A percentile compares a stretch with the other conserved stretches of the same genome.
Conservation (phyloP, 2,888 invertebrate genomes). For the Siphonodentalium dalli region DNA sequence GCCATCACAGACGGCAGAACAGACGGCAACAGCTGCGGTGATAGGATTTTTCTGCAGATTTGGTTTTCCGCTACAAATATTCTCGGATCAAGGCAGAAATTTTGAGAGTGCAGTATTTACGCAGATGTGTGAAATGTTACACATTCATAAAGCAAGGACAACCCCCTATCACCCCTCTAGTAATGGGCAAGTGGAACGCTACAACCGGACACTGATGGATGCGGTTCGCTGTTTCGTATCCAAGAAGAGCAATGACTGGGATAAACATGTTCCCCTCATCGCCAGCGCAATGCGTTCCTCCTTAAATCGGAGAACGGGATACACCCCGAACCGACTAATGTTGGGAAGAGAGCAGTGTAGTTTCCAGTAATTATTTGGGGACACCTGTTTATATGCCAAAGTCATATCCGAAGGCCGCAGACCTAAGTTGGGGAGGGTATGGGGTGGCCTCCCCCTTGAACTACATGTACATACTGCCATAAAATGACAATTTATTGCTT, state of each 20-base stretch:
- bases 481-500: too few relatives aligned
- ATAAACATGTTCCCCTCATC: conserved; percentile 4
- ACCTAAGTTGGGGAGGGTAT: too few relatives aligned
- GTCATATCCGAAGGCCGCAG: too few relatives aligned
- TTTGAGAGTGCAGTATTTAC: conserved; percentile 10
- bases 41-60: conserved; percentile 10
- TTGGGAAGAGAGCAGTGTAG: conserved; percentile 8
- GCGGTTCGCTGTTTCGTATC: conserved; percentile 8
- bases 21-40: conserved; percentile 4
- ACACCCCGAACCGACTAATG: conserved; percentile 12
- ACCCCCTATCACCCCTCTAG: conserved; percentile 13
- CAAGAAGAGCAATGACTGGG: conserved; percentile 8
- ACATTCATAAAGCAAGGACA: conserved; percentile 13
- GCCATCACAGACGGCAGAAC: too few relatives aligned
- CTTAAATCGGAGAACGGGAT: conserved; percentile 13
- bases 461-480: too few relatives aligned
- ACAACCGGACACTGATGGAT: conserved; percentile 9
- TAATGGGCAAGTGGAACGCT: conserved; percentile 13
- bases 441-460: too few relatives aligned
- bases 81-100: conserved; percentile 16
- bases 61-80: conserved; percentile 6
- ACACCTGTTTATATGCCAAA: too few relatives aligned
- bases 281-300: conserved; percentile 10
- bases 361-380: too few relatives aligned
- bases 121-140: conserved; percentile 2